Evolutionary conservation across 2,113 vertebrate species (phyloP).

Genomic region (Bagarius yarrelli): DNA sequence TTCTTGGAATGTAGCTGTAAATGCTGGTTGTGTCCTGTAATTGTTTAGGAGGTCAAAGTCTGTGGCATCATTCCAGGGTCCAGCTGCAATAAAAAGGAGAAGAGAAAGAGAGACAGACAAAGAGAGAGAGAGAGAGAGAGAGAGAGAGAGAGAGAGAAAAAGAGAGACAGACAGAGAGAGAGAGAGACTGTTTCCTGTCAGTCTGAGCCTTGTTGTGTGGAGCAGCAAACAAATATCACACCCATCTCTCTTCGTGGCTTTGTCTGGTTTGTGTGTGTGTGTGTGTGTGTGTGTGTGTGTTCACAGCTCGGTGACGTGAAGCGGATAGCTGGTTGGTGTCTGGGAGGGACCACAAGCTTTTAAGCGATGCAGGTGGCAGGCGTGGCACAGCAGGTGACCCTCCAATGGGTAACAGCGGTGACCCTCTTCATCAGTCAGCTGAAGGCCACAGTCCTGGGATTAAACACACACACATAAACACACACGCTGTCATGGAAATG

Average conservation of each 20-base stretch:
- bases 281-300: constrained; percentile 40
- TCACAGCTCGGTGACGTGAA: constrained; percentile 95
- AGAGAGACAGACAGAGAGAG: not conserved
- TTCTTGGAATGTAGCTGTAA: constrained; percentile 48
- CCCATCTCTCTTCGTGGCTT: constrained; percentile 28
- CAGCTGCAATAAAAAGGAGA: constrained; percentile 11
- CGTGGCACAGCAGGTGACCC: constrained; percentile 89
- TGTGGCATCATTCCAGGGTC: constrained; percentile 49
- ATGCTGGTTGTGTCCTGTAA: constrained; percentile 34
- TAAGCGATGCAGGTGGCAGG: constrained; percentile 90
- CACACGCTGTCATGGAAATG: no score
- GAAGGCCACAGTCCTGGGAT: constrained; percentile 87
- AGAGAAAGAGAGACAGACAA: no score
- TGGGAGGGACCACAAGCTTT: constrained; percentile 72
- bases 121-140: no score
- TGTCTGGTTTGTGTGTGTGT: constrained; percentile 43
- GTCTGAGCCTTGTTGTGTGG: not conserved
- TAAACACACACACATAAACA: constrained; percentile 4
- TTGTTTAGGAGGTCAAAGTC: constrained; percentile 20
- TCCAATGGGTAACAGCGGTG: constrained; percentile 95
- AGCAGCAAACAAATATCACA: not conserved
- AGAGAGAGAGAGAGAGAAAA: not conserved
- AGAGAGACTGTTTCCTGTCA: not conserved
- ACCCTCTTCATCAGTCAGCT: constrained; percentile 94
- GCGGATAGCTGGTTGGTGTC: constrained; percentile 78